These are phyloP conservation scores for Trichopria drosophilae DNA, from an alignment of 2,888 invertebrate species.

Conservation along the genomic window DNA sequence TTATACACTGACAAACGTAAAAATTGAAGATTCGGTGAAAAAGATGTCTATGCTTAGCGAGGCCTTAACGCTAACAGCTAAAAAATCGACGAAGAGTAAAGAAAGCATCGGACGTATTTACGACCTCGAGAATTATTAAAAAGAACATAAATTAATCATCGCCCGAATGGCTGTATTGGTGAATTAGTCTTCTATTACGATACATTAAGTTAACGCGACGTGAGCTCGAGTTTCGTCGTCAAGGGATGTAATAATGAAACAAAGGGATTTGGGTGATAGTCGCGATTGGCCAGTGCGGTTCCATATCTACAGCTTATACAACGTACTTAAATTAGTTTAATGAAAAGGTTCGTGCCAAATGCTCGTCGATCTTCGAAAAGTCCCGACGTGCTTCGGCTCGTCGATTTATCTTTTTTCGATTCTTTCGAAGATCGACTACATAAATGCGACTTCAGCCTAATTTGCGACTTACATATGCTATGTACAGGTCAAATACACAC, in stretches of 20 bases:
- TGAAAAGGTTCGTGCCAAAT: conserved; percentile 23
- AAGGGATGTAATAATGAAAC: too few species aligned
- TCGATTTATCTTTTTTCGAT: conserved; percentile 17
- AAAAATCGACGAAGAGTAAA: too few species aligned
- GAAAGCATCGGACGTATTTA: too few species aligned
- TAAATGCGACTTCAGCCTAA: neutral
- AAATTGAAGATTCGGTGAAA: conserved; percentile 32
- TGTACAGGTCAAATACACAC: conserved; percentile 38
- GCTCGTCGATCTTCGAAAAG: conserved; percentile 14
- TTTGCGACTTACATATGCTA: conserved; percentile 14
- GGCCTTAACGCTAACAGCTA: conserved; percentile 33
- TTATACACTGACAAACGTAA: conserved; percentile 45
- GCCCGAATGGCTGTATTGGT: too few species aligned
- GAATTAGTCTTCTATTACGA: too few species aligned
- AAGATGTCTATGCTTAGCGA: conserved; percentile 35
- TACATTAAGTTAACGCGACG: too few species aligned
- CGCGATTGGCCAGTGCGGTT: conserved; percentile 23
- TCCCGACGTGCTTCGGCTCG: conserved; percentile 6
- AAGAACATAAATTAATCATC: too few species aligned
- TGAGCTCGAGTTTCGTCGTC: too few species aligned
- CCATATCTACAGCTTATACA: conserved; percentile 39
- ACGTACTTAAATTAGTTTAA: conserved; percentile 36
- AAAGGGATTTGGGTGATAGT: conserved; percentile 13
- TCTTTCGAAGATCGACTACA: conserved; percentile 1
- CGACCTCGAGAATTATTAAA: neutral